phyloP scores from a whole-genome alignment of 2,113 vertebrate genomes.

The Neogobius melanostomus region DNA sequence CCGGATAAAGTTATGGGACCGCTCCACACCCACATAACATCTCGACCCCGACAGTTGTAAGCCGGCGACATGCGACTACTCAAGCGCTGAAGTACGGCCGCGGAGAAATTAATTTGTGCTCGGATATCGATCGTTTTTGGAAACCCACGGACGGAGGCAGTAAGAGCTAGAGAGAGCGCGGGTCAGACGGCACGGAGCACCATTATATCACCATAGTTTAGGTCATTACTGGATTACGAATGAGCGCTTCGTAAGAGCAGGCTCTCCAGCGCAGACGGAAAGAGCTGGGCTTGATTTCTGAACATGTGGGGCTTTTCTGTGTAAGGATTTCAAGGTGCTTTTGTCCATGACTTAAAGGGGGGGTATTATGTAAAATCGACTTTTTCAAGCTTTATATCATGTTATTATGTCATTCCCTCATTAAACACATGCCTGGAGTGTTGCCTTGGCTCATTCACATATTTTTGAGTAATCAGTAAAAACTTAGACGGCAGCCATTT shows the following conservation, averaged over 20 bases:
- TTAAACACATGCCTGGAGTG: no score
- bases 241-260: not conserved
- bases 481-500: no score
- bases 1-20: constrained; percentile 38
- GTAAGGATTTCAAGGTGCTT: no score
- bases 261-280: not conserved
- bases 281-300: no score
- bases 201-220: not conserved
- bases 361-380: no score
- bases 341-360: no score
- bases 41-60: constrained; percentile 27
- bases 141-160: not conserved
- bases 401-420: no score
- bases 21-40: constrained; percentile 29
- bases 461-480: no score
- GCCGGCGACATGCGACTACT: constrained; percentile 32
- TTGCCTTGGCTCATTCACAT: no score
- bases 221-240: not conserved
- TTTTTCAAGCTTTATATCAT: no score
- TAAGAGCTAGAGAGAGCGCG: not conserved
- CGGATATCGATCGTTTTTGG: constrained; percentile 13
- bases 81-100: constrained; percentile 17
- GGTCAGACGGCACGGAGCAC: not conserved
- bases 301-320: no score
- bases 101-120: constrained; percentile 27